Conservation (phyloP, 2,888 invertebrate species). For the Aplocera efformata region DNA sequence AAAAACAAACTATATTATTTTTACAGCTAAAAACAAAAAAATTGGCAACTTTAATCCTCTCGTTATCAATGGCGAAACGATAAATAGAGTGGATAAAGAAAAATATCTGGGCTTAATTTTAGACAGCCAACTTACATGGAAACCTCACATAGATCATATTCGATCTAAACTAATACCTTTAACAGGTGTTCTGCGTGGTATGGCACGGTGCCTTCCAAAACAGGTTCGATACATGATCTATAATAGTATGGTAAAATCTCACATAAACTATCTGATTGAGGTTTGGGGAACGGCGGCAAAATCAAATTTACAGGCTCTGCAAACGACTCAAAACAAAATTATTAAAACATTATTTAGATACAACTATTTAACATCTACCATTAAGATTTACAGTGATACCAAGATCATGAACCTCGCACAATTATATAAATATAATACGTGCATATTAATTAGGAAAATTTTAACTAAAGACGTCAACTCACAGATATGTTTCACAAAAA, state of each 20-base stretch:
- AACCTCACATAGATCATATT: constrained; percentile 20
- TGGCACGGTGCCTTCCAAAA: constrained; percentile 7
- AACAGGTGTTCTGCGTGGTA: constrained; percentile 13
- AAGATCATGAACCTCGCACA: background rate
- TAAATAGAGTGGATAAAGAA: constrained; percentile 13
- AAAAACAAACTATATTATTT: background rate
- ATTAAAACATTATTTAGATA: background rate
- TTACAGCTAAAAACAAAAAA: constrained; percentile 17
- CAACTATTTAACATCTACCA: background rate
- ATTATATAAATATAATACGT: background rate
- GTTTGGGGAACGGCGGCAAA: background rate
- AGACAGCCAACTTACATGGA: constrained; percentile 20
- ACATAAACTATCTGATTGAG: constrained; percentile 19
- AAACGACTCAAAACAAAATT: too few relatives aligned
- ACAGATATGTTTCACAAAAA: background rate
- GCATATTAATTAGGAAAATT: background rate
- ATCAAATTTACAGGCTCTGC: too few relatives aligned
- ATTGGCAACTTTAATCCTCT: background rate
- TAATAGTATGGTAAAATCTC: constrained; percentile 20
- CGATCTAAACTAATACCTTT: constrained; percentile 20
- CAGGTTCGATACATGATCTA: constrained; percentile 14
- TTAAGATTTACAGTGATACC: background rate
- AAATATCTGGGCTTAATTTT: constrained; percentile 26
- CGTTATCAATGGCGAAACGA: constrained; percentile 6
- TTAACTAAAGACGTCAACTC: background rate